Base-by-base conservation (phyloP, 2,113 vertebrate genomes). In the Malurus cyaneus region DNA sequence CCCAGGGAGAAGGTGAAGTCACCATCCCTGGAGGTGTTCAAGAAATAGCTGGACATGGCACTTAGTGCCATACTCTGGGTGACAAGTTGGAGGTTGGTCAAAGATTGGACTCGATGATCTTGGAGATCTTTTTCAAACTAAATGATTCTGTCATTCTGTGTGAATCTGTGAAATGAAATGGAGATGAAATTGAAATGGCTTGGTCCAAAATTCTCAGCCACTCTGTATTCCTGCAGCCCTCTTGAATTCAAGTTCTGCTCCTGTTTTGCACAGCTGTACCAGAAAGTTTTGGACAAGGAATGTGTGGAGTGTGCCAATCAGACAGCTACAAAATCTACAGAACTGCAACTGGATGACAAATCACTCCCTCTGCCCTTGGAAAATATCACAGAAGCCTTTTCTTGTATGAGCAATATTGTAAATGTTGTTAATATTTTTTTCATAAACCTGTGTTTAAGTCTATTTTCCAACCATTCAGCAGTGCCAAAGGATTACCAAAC, bases 401-500 rank as follows among this genome's bases (percentile, higher is more conserved):
- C 54, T 90, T 88, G 34, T 59, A 41, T 66, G 39, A 92, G 39
- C 39, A 62, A 47, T 93, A 80, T 59, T 83, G 47, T 83, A 90
- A 93, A 94, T 88, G 86, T 67, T 74, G 59, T 74, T 89, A 9
- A 47, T 90, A 11, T 81, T 79, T 89, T 82, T 82, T 82, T 72
- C 54, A 80, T 93, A 64, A 96, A 86, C 20, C 36, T 41, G 9
- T 19, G 13, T 80, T 74, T 87, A 61, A 62, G 32, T 66, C 57
- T 71, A 2, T 84, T 87, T 39, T n/a, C 44, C 49, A 82, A 14
- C 7, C 49, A 87, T 85, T 79, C 39, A 44, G 0, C 5, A 8
- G 46, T 65, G 81, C 88, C 88, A 93, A 53, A 92, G 60, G 80
- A 74, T 94, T 83, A 93, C 76, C 64, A 88, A 86, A 77, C n/a